Conservation (phyloP, 2,888 invertebrate species). For the Oscheius sp. region DNA sequence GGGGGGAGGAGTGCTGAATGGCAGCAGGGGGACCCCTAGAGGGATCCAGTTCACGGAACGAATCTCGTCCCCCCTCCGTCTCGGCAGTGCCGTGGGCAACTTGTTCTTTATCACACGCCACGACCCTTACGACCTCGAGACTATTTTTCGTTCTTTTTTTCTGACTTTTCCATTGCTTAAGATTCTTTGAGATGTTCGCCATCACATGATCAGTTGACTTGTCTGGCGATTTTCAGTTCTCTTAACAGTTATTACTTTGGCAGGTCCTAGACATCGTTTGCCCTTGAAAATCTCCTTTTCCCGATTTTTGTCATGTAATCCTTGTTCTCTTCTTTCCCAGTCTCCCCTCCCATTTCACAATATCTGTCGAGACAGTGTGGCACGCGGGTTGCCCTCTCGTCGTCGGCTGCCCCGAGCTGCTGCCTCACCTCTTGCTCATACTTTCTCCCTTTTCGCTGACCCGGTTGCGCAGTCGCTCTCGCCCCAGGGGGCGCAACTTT, state of each 20-base stretch:
- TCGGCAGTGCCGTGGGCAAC: slow-evolving; percentile 33
- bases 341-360: not conserved
- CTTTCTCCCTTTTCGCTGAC: slow-evolving; percentile 26
- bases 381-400: not conserved
- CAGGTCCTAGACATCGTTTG: no score
- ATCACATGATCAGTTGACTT: no score
- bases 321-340: not conserved
- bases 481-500: slow-evolving; percentile 36
- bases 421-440: slow-evolving; percentile 11
- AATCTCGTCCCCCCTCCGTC: slow-evolving; percentile 33
- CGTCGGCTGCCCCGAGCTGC: slow-evolving; percentile 3
- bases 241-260: not conserved
- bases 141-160: not conserved
- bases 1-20: slow-evolving; percentile 16
- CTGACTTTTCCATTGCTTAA: not conserved
- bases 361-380: not conserved
- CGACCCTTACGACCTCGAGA: slow-evolving; percentile 19
- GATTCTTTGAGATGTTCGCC: not conserved
- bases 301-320: not conserved
- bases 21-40: slow-evolving; percentile 1
- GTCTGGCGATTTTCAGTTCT: not conserved
- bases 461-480: slow-evolving; percentile 34
- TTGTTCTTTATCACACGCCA: slow-evolving; percentile 35
- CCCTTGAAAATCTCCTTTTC: not conserved
- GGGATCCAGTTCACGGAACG: slow-evolving; percentile 34